Evolutionary conservation across 2,888 invertebrate genomes (phyloP).

Genomic region (Ectemnius continuus): DNA sequence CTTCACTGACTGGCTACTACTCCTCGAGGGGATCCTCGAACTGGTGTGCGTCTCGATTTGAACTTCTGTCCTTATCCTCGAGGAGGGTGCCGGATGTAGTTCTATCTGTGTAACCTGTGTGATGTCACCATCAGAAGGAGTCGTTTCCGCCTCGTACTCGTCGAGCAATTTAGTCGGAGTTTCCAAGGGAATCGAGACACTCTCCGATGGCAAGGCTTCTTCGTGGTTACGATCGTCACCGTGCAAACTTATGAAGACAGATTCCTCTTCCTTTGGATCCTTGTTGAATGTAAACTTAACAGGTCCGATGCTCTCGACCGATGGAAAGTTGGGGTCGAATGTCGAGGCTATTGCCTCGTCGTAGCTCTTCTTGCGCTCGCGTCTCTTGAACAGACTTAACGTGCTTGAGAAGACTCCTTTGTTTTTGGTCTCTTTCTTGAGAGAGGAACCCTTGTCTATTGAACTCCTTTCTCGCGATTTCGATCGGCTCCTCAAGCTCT

Average conservation of each 20-base stretch:
- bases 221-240: conserved; percentile 69
- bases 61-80: conserved; percentile 71
- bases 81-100: conserved; percentile 38
- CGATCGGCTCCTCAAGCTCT: conserved; percentile 75
- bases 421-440: conserved; percentile 73
- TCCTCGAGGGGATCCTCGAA: not conserved
- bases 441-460: conserved; percentile 61
- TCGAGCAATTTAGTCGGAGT: conserved; percentile 73
- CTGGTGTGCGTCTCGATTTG: conserved; percentile 73
- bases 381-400: conserved; percentile 73
- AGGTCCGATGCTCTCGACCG: conserved; percentile 70
- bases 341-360: conserved; percentile 62
- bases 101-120: not conserved
- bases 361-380: conserved; percentile 73
- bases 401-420: conserved; percentile 77
- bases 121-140: conserved; percentile 2
- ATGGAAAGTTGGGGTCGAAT: conserved; percentile 44
- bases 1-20: not conserved
- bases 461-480: conserved; percentile 74
- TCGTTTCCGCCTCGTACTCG: conserved; percentile 68
- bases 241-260: conserved; percentile 70
- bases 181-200: conserved; percentile 72
- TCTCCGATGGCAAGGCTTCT: conserved; percentile 72
- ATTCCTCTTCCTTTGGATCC: conserved; percentile 61
- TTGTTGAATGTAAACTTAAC: conserved; percentile 71